These are phyloP conservation scores for Myrmophylax atrothorax DNA, from an alignment of 2,113 vertebrate genomes.

Conservation along the genomic window DNA sequence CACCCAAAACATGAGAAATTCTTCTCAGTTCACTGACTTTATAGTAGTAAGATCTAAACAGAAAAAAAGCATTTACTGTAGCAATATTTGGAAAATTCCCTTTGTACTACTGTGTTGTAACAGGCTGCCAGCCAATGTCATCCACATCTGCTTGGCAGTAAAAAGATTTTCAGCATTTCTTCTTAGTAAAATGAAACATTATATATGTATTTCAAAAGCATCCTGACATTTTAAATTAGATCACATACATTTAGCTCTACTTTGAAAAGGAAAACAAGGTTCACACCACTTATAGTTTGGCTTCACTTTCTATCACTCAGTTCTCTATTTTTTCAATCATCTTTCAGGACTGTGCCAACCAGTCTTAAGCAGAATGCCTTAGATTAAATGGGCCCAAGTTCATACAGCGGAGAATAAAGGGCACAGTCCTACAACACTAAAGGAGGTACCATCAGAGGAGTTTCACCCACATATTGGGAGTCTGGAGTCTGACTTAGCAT, in stretches of 20 bases:
- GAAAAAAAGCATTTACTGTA: background rate
- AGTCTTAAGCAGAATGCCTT: background rate
- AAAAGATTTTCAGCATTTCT: background rate
- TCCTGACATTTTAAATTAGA: background rate
- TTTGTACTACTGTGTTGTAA: background rate
- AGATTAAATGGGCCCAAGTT: background rate
- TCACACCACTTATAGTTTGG: background rate
- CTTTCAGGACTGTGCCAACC: background rate
- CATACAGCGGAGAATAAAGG: background rate
- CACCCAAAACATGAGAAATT: background rate
- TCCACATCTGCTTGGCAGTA: background rate
- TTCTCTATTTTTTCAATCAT: background rate
- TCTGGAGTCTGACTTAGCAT: background rate
- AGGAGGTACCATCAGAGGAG: background rate
- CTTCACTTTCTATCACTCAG: background rate
- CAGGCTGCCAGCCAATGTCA: background rate
- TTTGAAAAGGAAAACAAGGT: background rate
- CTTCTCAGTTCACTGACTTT: background rate
- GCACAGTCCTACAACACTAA: background rate
- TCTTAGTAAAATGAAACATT: background rate
- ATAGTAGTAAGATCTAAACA: background rate
- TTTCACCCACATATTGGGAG: background rate
- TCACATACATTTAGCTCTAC: background rate
- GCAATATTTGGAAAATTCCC: background rate
- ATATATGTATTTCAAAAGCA: background rate